Conservation (phyloP, 2,797 vertebrate genomes). For the Melanogrammus aeglefinus region DNA sequence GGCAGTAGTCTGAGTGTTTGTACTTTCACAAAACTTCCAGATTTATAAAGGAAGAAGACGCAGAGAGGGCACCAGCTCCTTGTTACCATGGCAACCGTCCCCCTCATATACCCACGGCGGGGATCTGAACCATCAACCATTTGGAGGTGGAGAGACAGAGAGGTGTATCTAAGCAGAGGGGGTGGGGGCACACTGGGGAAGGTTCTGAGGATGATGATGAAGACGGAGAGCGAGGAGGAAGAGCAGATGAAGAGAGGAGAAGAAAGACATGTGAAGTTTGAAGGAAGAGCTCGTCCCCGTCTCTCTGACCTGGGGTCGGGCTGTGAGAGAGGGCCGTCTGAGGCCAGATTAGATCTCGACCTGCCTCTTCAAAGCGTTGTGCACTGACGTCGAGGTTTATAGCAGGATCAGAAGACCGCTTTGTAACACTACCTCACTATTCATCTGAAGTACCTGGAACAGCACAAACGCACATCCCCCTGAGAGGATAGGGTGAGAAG, state of each 20-base stretch:
- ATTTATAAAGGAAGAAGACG: not conserved
- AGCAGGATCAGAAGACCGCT: not conserved
- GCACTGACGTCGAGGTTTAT: not conserved
- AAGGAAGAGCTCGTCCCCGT: not conserved
- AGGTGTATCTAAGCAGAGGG: too few relatives aligned
- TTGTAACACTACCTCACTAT: not conserved
- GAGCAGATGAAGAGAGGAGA: too few relatives aligned
- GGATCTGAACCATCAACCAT: slow-evolving; percentile 1
- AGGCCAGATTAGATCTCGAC: not conserved
- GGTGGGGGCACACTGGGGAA: too few relatives aligned
- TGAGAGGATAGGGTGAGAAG: slow-evolving; percentile 1
- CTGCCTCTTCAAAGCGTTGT: not conserved
- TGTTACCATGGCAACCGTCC: not conserved
- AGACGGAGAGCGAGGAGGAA: too few relatives aligned
- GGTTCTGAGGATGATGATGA: too few relatives aligned
- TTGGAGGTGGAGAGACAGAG: not conserved
- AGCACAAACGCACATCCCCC: not conserved
- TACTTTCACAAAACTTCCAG: not conserved
- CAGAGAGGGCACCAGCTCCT: not conserved
- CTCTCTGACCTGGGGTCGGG: not conserved
- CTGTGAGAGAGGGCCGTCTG: not conserved
- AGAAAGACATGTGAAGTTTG: too few relatives aligned
- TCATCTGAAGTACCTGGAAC: not conserved
- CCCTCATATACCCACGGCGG: not conserved
- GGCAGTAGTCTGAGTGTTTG: not conserved